phyloP scores from a whole-genome alignment of 2,888 invertebrate species.

The Eustalomyia histrio region DNA sequence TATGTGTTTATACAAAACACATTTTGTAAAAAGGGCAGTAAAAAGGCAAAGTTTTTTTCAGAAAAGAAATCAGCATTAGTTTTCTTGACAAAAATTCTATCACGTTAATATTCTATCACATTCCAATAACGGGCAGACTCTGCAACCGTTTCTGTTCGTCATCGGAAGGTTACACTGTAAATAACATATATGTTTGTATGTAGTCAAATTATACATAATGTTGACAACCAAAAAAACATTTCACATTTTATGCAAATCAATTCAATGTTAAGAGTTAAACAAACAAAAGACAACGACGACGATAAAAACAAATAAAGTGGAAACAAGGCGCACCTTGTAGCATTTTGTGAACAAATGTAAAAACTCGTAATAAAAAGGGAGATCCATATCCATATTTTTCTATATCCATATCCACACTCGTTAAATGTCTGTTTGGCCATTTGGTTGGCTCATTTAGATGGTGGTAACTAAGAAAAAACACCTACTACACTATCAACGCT shows the following conservation, averaged over 20 bases:
- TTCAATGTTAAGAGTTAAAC: constrained; percentile 59
- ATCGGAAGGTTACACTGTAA: neutral
- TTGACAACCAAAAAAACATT: constrained; percentile 60
- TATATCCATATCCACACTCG: neutral
- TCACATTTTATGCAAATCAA: constrained; percentile 67
- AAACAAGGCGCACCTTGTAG: constrained; percentile 63
- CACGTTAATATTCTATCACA: too few species aligned
- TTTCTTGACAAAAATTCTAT: too few species aligned
- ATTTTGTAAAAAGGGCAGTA: too few species aligned
- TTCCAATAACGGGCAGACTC: too few species aligned
- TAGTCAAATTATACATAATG: constrained; percentile 30
- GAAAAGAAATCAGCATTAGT: too few species aligned
- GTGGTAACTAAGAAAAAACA: constrained; percentile 27
- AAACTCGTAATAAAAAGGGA: constrained; percentile 2
- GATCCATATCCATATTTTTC: constrained; percentile 7
- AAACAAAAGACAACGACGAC: constrained; percentile 47
- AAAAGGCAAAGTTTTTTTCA: too few species aligned
- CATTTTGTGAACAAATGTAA: constrained; percentile 52
- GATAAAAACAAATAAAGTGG: constrained; percentile 51
- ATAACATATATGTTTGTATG: neutral
- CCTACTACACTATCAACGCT: constrained; percentile 46
- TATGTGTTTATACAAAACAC: too few species aligned
- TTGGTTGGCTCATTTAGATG: neutral
- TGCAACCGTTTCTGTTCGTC: too few species aligned
- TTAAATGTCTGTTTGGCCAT: neutral